A percentile compares a stretch with the other conserved stretches of the same genome.
These are phyloP conservation scores for Drosophila lacteicornis DNA, from an alignment of 1,140 invertebrate species.

Conservation along the genomic window DNA sequence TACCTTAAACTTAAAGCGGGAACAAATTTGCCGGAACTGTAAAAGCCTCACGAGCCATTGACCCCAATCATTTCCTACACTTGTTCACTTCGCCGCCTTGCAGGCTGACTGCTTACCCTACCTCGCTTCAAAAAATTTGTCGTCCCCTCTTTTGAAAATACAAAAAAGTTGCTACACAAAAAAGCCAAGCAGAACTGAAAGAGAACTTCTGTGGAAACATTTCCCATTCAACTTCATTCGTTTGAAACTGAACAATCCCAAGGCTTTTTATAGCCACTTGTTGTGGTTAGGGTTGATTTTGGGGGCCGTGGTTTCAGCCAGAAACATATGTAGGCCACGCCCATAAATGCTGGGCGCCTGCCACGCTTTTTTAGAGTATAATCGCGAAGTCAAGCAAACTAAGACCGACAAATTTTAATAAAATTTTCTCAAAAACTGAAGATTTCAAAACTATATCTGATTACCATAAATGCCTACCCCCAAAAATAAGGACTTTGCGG, in stretches of 20 bases:
- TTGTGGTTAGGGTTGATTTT: conserved; percentile 36
- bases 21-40: conserved; percentile 36
- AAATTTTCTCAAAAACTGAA: conserved; percentile 31
- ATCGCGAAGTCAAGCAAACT: conserved; percentile 40
- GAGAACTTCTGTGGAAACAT: conserved; percentile 51
- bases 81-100: conserved; percentile 45
- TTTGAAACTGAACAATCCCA: conserved; percentile 58
- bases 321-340: conserved; percentile 55
- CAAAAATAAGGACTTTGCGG: conserved; percentile 35
- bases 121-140: conserved; percentile 22
- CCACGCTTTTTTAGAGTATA: conserved; percentile 4
- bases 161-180: conserved; percentile 40
- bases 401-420: conserved; percentile 53
- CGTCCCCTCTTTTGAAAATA: conserved; percentile 34
- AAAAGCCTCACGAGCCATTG: conserved; percentile 54
- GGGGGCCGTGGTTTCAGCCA: conserved; percentile 10
- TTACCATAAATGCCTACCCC: conserved; percentile 37
- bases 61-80: conserved; percentile 61
- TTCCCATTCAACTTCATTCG: conserved; percentile 59
- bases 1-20: background rate
- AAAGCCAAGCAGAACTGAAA: conserved; percentile 32
- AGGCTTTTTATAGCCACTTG: conserved; percentile 68
- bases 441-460: conserved; percentile 18
- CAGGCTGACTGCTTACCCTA: conserved; percentile 11
- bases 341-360: background rate